A percentile compares a stretch with the other conserved stretches of the same genome.
These are phyloP conservation scores for Dynastes hyllus DNA, from an alignment of 2,888 invertebrate species.

Conservation along the genomic window DNA sequence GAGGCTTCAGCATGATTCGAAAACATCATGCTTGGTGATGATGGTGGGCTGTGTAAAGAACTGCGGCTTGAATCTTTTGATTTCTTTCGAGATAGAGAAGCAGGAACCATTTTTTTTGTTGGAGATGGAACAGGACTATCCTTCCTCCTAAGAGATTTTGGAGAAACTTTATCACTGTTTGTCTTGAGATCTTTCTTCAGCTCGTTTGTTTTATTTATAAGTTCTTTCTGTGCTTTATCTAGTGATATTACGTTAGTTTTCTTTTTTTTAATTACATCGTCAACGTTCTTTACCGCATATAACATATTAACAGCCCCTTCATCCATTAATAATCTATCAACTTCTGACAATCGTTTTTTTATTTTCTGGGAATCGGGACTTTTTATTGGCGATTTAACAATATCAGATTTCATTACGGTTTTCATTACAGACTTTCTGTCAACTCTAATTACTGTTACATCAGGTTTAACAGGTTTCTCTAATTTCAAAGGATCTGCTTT, in stretches of 20 bases:
- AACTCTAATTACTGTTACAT: constrained; percentile 16
- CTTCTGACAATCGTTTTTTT: constrained; percentile 75
- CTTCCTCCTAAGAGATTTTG: constrained; percentile 72
- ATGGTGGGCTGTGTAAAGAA: constrained; percentile 70
- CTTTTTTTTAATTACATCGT: constrained; percentile 64
- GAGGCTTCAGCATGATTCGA: constrained; percentile 80
- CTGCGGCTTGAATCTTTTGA: constrained; percentile 68
- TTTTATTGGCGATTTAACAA: constrained; percentile 23
- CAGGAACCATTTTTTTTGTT: constrained; percentile 52
- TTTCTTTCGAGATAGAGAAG: constrained; percentile 65
- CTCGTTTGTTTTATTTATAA: constrained; percentile 67
- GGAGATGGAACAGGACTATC: constrained; percentile 64
- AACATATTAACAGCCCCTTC: constrained; percentile 92
- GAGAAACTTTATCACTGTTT: constrained; percentile 62
- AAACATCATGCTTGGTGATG: constrained; percentile 77
- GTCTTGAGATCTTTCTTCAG: constrained; percentile 67
- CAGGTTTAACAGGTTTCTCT: constrained; percentile 54
- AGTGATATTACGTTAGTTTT: constrained; percentile 63
- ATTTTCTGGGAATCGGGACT: constrained; percentile 40
- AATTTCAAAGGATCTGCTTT: constrained; percentile 53
- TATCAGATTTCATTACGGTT: constrained; percentile 20
- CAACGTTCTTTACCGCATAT: constrained; percentile 80
- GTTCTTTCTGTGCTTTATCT: constrained; percentile 65
- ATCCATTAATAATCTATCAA: constrained; percentile 86
- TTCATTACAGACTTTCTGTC: constrained; percentile 37